These are phyloP conservation scores for Apamea monoglypha DNA, from an alignment of 2,888 invertebrate genomes.

Conservation along the genomic window DNA sequence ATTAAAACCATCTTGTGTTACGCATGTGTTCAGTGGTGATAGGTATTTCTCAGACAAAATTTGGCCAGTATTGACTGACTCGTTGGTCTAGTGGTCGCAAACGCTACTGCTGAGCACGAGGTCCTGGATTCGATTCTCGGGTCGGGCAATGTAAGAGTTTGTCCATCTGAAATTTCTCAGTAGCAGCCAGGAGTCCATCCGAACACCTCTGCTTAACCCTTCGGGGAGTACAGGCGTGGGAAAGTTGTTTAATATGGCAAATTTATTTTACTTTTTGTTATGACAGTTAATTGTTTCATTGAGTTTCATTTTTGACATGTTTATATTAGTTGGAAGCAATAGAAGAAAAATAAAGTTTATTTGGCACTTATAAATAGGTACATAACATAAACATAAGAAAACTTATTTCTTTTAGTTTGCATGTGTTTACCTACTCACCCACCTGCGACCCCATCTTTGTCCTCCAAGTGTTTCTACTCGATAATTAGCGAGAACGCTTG, in stretches of 20 bases:
- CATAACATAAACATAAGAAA: not conserved
- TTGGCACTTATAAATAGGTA: not conserved
- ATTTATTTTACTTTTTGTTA: too few relatives aligned
- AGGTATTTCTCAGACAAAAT: not conserved
- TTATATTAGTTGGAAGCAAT: not conserved
- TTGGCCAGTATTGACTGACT: not conserved
- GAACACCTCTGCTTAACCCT: too few relatives aligned
- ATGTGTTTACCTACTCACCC: not conserved
- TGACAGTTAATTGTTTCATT: not conserved
- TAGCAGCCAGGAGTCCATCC: not conserved
- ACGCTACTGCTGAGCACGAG: not conserved
- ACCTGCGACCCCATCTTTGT: conserved; percentile 30
- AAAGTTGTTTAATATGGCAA: too few relatives aligned
- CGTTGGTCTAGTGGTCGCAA: not conserved
- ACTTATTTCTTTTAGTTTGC: not conserved
- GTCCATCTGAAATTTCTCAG: not conserved
- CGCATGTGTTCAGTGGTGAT: not conserved
- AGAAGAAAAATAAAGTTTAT: not conserved
- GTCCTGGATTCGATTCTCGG: not conserved
- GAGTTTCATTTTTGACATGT: not conserved
- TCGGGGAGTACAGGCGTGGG: too few relatives aligned
- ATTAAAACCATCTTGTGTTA: conserved; percentile 23
- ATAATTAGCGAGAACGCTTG: conserved; percentile 81
- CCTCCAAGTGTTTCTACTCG: conserved; percentile 70
- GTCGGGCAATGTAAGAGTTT: too few relatives aligned